Conservation (phyloP, 2,797 vertebrate genomes). For the Myripristis jacobus region DNA sequence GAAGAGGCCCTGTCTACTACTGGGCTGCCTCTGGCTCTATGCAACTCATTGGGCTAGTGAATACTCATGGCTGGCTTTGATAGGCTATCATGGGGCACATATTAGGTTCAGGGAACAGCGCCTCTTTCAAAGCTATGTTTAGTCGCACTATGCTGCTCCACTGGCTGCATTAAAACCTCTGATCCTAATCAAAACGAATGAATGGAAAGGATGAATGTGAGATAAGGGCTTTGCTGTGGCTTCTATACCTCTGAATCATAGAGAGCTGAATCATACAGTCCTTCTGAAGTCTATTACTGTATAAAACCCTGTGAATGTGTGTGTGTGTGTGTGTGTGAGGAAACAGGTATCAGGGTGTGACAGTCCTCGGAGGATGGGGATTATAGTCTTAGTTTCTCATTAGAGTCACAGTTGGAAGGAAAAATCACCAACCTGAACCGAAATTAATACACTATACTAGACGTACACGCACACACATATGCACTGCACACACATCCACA, state of each 20-base stretch:
- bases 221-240: not conserved
- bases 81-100: slow-evolving; percentile 1
- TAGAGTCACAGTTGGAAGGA: not conserved
- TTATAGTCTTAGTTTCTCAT: slow-evolving; percentile 19
- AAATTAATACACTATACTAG: slow-evolving; percentile 4
- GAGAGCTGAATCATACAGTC: not conserved
- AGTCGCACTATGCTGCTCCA: slow-evolving; percentile 1
- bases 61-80: not conserved
- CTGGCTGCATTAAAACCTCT: slow-evolving; percentile 1
- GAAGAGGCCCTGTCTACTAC: not conserved
- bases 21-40: slow-evolving; percentile 7
- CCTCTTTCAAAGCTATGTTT: not conserved
- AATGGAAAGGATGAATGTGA: not conserved
- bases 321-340: slow-evolving; percentile 5
- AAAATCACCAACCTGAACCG: not conserved
- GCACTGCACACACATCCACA: not conserved
- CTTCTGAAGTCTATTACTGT: slow-evolving; percentile 4
- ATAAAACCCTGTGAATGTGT: not conserved
- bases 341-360: slow-evolving; percentile 29
- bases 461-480: not conserved
- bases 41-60: slow-evolving; percentile 34
- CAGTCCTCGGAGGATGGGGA: slow-evolving; percentile 22
- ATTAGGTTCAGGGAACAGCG: not conserved
- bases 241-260: not conserved
- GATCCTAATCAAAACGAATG: slow-evolving; percentile 12